These are phyloP conservation scores for Campoletis sonorensis DNA, from an alignment of 1,140 invertebrate species.

Conservation along the genomic window DNA sequence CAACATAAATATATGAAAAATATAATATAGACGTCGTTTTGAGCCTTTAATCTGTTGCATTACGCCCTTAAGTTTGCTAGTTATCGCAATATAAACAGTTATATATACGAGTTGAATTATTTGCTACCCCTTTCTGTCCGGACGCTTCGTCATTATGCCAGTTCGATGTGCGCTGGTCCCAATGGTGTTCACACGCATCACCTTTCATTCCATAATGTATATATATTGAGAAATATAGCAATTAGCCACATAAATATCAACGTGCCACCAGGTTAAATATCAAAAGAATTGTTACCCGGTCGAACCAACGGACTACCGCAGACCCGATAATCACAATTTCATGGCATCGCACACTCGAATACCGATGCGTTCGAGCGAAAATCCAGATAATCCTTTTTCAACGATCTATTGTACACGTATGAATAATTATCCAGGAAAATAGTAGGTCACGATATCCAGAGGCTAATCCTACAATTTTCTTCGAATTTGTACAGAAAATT, in stretches of 20 bases:
- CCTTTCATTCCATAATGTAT: neutral
- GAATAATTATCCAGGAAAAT: neutral
- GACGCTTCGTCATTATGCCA: conserved; percentile 17
- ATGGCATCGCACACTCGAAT: conserved; percentile 20
- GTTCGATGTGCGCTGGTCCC: conserved; percentile 39
- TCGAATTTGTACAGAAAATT: too few relatives aligned
- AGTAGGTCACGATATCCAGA: neutral
- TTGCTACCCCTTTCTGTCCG: neutral
- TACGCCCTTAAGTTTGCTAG: neutral
- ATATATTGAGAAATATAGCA: conserved; percentile 4
- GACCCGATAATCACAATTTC: conserved; percentile 43
- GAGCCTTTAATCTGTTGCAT: neutral
- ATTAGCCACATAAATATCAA: conserved; percentile 44
- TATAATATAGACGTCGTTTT: neutral
- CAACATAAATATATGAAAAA: neutral
- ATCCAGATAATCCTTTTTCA: neutral
- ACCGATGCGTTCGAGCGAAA: conserved; percentile 26
- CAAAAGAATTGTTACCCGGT: conserved; percentile 65
- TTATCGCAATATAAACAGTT: neutral
- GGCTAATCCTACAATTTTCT: too few relatives aligned
- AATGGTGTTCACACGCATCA: neutral
- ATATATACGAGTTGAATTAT: conserved; percentile 1
- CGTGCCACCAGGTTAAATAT: conserved; percentile 71
- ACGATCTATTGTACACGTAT: neutral
- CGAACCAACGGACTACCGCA: conserved; percentile 64